These are phyloP conservation scores for Thymelicus sylvestris DNA, from an alignment of 2,888 invertebrate genomes.

Conservation along the genomic window DNA sequence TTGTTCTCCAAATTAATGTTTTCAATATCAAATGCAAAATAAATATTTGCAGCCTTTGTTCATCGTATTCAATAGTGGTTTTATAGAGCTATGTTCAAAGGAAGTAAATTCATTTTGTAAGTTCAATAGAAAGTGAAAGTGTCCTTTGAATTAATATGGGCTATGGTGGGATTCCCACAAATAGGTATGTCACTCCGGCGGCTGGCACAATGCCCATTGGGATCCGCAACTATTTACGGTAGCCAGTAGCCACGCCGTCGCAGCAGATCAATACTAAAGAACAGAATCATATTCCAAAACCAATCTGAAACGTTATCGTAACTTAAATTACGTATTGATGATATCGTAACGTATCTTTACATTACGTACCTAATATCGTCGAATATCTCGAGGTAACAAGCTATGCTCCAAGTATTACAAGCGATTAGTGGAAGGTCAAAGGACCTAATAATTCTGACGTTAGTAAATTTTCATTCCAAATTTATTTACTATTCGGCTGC, in stretches of 20 bases:
- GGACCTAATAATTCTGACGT: neutral
- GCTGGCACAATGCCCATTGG: constrained; percentile 34
- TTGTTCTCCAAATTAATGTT: neutral
- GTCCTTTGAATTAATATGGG: constrained; percentile 12
- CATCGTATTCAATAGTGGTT: neutral
- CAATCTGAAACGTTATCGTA: neutral
- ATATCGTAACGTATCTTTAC: too few relatives aligned
- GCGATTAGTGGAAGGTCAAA: neutral
- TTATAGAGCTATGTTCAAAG: too few relatives aligned
- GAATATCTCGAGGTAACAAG: too few relatives aligned
- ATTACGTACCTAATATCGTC: too few relatives aligned
- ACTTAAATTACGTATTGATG: too few relatives aligned
- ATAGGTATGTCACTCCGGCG: constrained; percentile 5
- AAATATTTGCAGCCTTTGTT: constrained; percentile 16
- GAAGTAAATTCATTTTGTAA: neutral
- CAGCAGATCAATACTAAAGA: constrained; percentile 28
- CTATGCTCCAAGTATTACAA: neutral
- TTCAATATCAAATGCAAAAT: constrained; percentile 16
- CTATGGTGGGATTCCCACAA: constrained; percentile 1
- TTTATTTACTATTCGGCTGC: neutral
- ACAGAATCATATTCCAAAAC: neutral
- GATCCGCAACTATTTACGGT: constrained; percentile 21
- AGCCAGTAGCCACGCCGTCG: constrained; percentile 14
- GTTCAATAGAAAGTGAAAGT: constrained; percentile 1
- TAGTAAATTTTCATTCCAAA: neutral